Evolutionary conservation across 2,888 invertebrate genomes (phyloP).

Genomic region (Lasioglossum lativentre): DNA sequence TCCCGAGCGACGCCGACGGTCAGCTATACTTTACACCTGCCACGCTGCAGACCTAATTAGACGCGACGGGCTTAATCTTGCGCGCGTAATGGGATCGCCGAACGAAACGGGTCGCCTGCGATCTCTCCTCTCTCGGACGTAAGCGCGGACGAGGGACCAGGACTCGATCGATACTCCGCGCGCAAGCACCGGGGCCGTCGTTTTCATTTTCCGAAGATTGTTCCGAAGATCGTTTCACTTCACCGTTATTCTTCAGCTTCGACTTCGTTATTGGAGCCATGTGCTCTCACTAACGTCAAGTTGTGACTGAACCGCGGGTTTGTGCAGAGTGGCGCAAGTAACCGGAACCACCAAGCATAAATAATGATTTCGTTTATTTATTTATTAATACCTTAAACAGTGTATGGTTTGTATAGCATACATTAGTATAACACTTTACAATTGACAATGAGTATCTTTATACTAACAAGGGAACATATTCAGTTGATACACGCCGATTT

Average conservation of each 20-base stretch:
- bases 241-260: neutral
- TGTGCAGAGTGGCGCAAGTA: too few relatives aligned
- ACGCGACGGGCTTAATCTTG: slow-evolving; percentile 62
- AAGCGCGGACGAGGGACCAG: neutral
- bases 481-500: too few relatives aligned
- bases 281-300: neutral
- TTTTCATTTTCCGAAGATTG: neutral
- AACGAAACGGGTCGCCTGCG: slow-evolving; percentile 41
- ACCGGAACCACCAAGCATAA: too few relatives aligned
- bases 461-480: too few relatives aligned
- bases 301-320: neutral
- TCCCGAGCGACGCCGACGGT: slow-evolving; percentile 49
- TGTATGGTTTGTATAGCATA: too few relatives aligned
- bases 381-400: too few relatives aligned
- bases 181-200: neutral
- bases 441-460: too few relatives aligned
- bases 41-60: slow-evolving; percentile 68
- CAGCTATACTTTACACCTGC: slow-evolving; percentile 68
- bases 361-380: too few relatives aligned
- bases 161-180: slow-evolving; percentile 2
- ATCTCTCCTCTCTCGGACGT: neutral
- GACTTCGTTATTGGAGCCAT: neutral
- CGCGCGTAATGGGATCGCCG: slow-evolving; percentile 48
- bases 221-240: neutral
- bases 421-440: too few relatives aligned